These are phyloP conservation scores for Cataglyphis cursor DNA, from an alignment of 2,888 invertebrate species.

Conservation along the genomic window DNA sequence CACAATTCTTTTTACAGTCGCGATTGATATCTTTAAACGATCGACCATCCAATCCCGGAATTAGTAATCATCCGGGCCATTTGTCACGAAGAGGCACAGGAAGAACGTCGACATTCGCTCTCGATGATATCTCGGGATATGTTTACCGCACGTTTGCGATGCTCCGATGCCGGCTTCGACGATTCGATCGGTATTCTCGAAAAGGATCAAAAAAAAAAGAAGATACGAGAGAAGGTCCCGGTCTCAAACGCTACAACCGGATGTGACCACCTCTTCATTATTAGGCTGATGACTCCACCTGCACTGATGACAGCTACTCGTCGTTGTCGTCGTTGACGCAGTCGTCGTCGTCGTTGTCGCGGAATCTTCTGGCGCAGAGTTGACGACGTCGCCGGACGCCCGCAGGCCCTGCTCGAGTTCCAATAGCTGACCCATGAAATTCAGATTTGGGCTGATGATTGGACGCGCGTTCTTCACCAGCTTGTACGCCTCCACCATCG, in stretches of 20 bases:
- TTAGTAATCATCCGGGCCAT: not conserved
- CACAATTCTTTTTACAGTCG: not conserved
- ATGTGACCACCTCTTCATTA: slow-evolving; percentile 88
- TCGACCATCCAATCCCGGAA: slow-evolving; percentile 7
- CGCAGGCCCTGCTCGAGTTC: slow-evolving; percentile 93
- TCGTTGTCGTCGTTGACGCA: slow-evolving; percentile 30
- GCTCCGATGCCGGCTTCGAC: slow-evolving; percentile 46
- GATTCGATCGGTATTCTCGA: slow-evolving; percentile 39
- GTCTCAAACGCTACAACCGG: slow-evolving; percentile 88
- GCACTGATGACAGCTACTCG: slow-evolving; percentile 86
- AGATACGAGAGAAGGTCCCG: slow-evolving; percentile 38
- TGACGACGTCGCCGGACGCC: slow-evolving; percentile 82
- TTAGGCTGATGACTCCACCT: slow-evolving; percentile 88
- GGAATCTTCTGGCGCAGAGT: slow-evolving; percentile 84
- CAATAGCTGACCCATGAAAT: slow-evolving; percentile 96
- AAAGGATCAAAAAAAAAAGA: slow-evolving; percentile 57
- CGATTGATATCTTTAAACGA: not conserved
- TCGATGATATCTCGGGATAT: slow-evolving; percentile 60
- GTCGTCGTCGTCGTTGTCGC: slow-evolving; percentile 65
- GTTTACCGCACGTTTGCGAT: slow-evolving; percentile 52
- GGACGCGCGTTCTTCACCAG: slow-evolving; percentile 94
- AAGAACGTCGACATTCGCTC: slow-evolving; percentile 25
- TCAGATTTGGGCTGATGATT: slow-evolving; percentile 98
- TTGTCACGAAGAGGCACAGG: slow-evolving; percentile 19
- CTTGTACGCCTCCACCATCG: slow-evolving; percentile 95